These are phyloP conservation scores for Rhabdornis inornatus DNA, from an alignment of 2,113 vertebrate species.

Conservation along the genomic window DNA sequence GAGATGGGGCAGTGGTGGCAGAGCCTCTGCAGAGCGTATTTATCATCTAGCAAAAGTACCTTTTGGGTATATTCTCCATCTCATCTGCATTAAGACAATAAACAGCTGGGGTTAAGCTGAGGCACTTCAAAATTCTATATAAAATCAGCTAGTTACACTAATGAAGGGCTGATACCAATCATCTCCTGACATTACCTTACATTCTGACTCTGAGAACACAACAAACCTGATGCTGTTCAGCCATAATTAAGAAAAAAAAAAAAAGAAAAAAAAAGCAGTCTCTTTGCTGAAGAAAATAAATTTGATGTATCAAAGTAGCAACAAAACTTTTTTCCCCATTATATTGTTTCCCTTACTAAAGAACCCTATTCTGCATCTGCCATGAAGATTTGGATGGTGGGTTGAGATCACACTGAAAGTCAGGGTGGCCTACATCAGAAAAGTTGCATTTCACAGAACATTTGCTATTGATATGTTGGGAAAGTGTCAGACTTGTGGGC, in stretches of 20 bases:
- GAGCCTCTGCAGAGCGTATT: background rate
- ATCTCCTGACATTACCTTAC: background rate
- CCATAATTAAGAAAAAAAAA: background rate
- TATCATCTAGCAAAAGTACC: background rate
- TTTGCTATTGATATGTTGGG: slow-evolving; percentile 77
- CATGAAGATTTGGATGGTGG: slow-evolving; percentile 50
- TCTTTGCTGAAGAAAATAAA: background rate
- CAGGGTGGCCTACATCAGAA: slow-evolving; percentile 72
- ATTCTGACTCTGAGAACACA: background rate
- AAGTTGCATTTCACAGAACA: slow-evolving; percentile 69
- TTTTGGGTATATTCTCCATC: background rate
- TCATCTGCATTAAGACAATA: background rate
- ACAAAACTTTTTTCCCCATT: background rate
- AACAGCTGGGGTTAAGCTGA: background rate
- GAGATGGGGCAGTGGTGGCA: background rate
- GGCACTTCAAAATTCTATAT: background rate
- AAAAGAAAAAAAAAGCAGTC: too few relatives aligned
- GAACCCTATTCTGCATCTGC: slow-evolving; percentile 25
- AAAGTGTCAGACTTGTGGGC: slow-evolving; percentile 72
- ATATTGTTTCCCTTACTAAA: slow-evolving; percentile 13
- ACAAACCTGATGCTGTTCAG: background rate
- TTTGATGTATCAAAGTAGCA: background rate
- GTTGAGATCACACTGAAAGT: slow-evolving; percentile 58
- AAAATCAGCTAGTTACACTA: background rate
- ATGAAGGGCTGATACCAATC: background rate